Evolutionary conservation across 2,113 vertebrate genomes (phyloP).

Genomic region (Melospiza georgiana): DNA sequence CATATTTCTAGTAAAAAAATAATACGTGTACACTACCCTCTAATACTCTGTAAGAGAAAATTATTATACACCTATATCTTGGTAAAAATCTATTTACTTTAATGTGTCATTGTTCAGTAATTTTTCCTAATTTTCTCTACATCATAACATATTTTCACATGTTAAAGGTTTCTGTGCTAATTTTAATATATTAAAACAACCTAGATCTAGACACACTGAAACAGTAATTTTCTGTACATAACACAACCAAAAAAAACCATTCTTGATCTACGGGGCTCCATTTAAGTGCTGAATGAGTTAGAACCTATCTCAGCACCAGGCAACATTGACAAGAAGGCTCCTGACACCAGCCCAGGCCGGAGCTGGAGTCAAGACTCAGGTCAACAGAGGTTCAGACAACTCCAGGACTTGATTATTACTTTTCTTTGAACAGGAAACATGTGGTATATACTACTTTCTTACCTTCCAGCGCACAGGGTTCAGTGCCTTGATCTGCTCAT

Average conservation of each 20-base stretch:
- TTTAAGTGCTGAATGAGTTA: not conserved
- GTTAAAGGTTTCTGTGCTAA: not conserved
- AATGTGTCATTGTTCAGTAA: not conserved
- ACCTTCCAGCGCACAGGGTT: constrained; percentile 96
- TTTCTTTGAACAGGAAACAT: not conserved
- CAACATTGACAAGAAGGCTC: not conserved
- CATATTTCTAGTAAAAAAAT: not conserved
- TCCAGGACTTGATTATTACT: not conserved
- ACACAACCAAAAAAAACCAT: not conserved
- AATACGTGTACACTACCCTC: not conserved
- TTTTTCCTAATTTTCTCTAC: not conserved
- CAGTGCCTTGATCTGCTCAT: constrained; percentile 77
- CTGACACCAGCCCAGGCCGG: not conserved
- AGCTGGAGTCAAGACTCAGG: not conserved
- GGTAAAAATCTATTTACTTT: not conserved
- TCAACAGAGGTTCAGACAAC: not conserved
- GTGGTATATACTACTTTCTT: not conserved
- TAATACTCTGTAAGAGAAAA: not conserved
- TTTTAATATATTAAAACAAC: not conserved
- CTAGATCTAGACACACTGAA: not conserved
- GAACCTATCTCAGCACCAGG: not conserved
- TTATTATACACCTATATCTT: not conserved
- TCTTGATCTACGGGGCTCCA: not conserved
- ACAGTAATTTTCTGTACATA: not conserved
- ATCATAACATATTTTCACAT: not conserved